Conservation (phyloP, 37 sponge, comb jelly and placozoan species). For the Ianthella basta region DNA sequence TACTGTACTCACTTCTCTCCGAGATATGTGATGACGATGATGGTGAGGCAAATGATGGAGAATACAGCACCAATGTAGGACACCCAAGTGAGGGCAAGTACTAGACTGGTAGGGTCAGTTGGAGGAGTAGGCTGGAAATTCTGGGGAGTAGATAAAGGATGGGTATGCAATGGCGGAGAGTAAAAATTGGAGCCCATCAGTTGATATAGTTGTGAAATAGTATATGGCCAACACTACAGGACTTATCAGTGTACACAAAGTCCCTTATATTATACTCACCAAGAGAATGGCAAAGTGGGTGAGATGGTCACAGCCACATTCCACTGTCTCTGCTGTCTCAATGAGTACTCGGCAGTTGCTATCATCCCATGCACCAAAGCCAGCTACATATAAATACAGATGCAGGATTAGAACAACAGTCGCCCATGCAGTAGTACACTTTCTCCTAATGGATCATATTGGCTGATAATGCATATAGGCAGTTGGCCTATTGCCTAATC, state of each 20-base stretch:
- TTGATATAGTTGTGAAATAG: no score
- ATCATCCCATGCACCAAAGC: no score
- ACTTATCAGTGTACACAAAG: no score
- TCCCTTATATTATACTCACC: slow-evolving; percentile 38
- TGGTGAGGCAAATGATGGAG: slow-evolving; percentile 45
- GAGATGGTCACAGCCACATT: slow-evolving; percentile 62
- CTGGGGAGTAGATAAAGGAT: slow-evolving; percentile 10
- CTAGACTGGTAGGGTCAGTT: not conserved
- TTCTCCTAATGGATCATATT: no score
- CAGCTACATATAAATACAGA: no score
- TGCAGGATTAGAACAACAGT: no score
- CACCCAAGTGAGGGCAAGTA: slow-evolving; percentile 31
- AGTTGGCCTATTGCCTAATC: no score
- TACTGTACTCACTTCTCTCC: slow-evolving; percentile 42
- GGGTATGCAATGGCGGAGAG: no score
- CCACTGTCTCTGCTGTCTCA: slow-evolving; percentile 14
- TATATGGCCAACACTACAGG: no score
- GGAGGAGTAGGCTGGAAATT: slow-evolving; percentile 46
- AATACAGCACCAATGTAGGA: slow-evolving; percentile 47
- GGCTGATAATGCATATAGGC: no score
- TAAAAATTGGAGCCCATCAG: no score
- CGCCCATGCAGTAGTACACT: no score
- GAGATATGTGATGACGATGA: slow-evolving; percentile 34
- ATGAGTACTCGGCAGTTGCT: not conserved
- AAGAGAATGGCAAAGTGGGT: slow-evolving; percentile 68